phyloP scores from a whole-genome alignment of 2,888 invertebrate genomes.

The Serrognathus titanus region DNA sequence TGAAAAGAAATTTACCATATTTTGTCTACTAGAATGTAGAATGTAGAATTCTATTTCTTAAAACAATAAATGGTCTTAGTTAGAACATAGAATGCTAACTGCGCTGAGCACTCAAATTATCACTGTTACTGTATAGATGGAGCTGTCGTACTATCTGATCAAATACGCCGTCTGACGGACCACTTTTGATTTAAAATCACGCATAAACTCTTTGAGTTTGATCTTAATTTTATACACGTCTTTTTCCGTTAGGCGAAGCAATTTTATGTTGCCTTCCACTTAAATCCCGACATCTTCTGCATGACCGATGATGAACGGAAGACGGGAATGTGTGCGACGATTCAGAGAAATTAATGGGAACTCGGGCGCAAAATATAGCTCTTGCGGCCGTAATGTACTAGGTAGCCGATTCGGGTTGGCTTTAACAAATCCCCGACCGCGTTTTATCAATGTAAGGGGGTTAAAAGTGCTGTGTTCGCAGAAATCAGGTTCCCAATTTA shows the following conservation, averaged over 20 bases:
- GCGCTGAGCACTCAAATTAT: too few relatives aligned
- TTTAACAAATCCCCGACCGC: slow-evolving; percentile 41
- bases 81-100: too few relatives aligned
- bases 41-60: too few relatives aligned
- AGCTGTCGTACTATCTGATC: too few relatives aligned
- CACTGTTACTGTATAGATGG: too few relatives aligned
- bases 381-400: slow-evolving; percentile 31
- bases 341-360: slow-evolving; percentile 46
- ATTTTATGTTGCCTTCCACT: slow-evolving; percentile 8
- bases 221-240: too few relatives aligned
- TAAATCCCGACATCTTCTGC: slow-evolving; percentile 43
- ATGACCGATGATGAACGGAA: slow-evolving; percentile 39
- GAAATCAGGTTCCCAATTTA: slow-evolving; percentile 27
- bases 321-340: slow-evolving; percentile 41
- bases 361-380: slow-evolving; percentile 45
- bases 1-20: too few relatives aligned
- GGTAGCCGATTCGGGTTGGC: slow-evolving; percentile 35
- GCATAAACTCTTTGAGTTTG: too few relatives aligned
- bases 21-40: too few relatives aligned
- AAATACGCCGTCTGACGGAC: too few relatives aligned
- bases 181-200: too few relatives aligned
- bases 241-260: background rate
- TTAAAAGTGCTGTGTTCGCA: slow-evolving; percentile 46
- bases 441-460: slow-evolving; percentile 46
- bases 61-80: too few relatives aligned